phyloP scores from a whole-genome alignment of 2,888 invertebrate genomes.

The Amaurobius ferox region DNA sequence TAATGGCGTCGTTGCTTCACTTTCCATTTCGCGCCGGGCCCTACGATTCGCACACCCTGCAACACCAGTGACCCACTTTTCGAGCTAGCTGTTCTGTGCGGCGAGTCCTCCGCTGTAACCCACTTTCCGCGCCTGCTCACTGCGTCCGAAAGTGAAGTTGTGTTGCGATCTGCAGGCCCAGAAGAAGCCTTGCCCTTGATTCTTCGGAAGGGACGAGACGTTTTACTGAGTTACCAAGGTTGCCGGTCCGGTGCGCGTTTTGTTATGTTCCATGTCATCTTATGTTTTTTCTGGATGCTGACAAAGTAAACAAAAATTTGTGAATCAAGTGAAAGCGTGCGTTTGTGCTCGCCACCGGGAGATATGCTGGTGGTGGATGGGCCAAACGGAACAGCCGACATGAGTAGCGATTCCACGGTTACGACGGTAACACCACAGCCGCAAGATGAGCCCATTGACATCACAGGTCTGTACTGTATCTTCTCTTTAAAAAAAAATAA shows the following conservation, averaged over 20 bases:
- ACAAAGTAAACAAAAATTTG: too few species aligned
- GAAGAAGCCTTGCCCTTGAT: slow-evolving; percentile 46
- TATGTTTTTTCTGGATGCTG: too few species aligned
- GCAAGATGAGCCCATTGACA: slow-evolving; percentile 22
- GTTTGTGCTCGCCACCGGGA: not conserved
- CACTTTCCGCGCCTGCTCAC: slow-evolving; percentile 62
- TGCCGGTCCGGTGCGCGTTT: not conserved
- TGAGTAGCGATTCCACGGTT: slow-evolving; percentile 31
- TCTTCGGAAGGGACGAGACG: not conserved
- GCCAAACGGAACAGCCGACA: slow-evolving; percentile 8
- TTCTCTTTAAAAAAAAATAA: too few species aligned
- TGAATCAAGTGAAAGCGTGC: not conserved
- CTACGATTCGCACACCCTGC: not conserved
- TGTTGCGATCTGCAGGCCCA: not conserved
- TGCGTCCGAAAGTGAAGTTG: slow-evolving; percentile 51
- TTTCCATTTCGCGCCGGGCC: slow-evolving; percentile 14
- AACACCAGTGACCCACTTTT: slow-evolving; percentile 45
- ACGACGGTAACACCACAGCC: slow-evolving; percentile 17
- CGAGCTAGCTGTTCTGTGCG: not conserved
- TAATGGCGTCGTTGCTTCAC: slow-evolving; percentile 21
- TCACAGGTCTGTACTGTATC: slow-evolving; percentile 7
- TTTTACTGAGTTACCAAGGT: not conserved
- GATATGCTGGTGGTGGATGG: slow-evolving; percentile 32
- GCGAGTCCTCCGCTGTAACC: slow-evolving; percentile 25
- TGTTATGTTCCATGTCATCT: too few species aligned